Evolutionary conservation across 2,888 invertebrate species (phyloP), one percentile per base, ranked within the genome.

Genomic region (Leucophenga montana): DNA sequence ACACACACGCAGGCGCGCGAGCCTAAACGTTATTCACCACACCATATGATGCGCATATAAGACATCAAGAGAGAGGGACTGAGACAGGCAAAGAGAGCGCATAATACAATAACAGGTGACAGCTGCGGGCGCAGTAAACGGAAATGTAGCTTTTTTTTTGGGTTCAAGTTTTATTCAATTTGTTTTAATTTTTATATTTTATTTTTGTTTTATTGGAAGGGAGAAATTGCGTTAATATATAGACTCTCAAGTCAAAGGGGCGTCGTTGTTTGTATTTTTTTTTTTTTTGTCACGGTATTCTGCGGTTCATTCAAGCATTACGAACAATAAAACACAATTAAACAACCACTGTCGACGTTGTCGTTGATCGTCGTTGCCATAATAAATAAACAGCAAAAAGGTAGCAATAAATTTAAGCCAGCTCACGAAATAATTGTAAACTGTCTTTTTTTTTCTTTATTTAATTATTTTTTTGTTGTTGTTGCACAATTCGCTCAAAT

Each of bases 1-100:
- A 68, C 70, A 78, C 61, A 69, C 67, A 75, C 70, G 72, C 66
- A 56, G 65, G 69, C 46, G 67, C 31, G 70, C 33, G 1, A 11
- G 39, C 8, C 11, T 39, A 39, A 39, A n/a, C 11, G 13, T 18
- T 39, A 44, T 61, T 61, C 61, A 44, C 61, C 61, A 61, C 61
- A 56, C 14, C 54, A 54, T 18, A 2, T 27, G 27, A 39, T 39
- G 39, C 8, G 11, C 8, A 8, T 39, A 33, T 33, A 8, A 33
- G 33, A 8, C 39, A 8, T 39, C 16, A 11, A 4, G 14, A 56
- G 27, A 8, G 14, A 56, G 56, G 11, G 11, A 22, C 11, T 0
- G 53, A 18, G 53, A 1, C 1, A 20, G 20, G 53, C 11, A 6
- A 16, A 18, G 6, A 8, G 13, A 6, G 13, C 13, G 8, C 54